Conservation (phyloP, 37 sponge, comb jelly and placozoan species). For the Dysidea cf. avara region DNA sequence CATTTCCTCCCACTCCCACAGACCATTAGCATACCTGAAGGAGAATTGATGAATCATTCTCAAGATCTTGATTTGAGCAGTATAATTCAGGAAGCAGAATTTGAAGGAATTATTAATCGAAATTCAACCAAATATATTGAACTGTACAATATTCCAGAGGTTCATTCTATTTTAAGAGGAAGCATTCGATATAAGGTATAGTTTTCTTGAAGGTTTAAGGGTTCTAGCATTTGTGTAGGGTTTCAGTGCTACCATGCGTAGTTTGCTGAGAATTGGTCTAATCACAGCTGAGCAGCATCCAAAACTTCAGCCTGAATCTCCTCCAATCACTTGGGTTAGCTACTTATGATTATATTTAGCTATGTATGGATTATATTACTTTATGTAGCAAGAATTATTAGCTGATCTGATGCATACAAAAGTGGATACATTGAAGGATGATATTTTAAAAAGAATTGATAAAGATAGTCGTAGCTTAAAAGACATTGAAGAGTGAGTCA, state of each 20-base stretch:
- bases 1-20: too few relatives aligned
- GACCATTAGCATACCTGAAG: not conserved
- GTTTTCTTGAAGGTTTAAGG: slow-evolving; percentile 3
- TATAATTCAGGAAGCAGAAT: slow-evolving; percentile 38
- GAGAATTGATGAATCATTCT: not conserved
- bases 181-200: slow-evolving; percentile 85
- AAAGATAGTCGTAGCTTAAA: not conserved
- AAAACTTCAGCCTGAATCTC: slow-evolving; percentile 44
- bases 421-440: too few relatives aligned
- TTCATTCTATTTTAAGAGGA: slow-evolving; percentile 72
- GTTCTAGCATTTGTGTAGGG: slow-evolving; percentile 42
- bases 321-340: slow-evolving; percentile 69
- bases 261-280: slow-evolving; percentile 60
- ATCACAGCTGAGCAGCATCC: slow-evolving; percentile 37
- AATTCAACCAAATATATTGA: slow-evolving; percentile 79
- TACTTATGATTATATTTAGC: too few relatives aligned
- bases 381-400: too few relatives aligned
- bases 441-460: too few relatives aligned
- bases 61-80: not conserved
- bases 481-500: slow-evolving; percentile 61
- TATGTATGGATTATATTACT: not conserved
- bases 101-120: slow-evolving; percentile 88
- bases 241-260: slow-evolving; percentile 19
- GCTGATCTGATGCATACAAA: too few relatives aligned
- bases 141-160: slow-evolving; percentile 76